phyloP scores from a whole-genome alignment of 2,888 invertebrate genomes.

The Chouioia cunea region DNA sequence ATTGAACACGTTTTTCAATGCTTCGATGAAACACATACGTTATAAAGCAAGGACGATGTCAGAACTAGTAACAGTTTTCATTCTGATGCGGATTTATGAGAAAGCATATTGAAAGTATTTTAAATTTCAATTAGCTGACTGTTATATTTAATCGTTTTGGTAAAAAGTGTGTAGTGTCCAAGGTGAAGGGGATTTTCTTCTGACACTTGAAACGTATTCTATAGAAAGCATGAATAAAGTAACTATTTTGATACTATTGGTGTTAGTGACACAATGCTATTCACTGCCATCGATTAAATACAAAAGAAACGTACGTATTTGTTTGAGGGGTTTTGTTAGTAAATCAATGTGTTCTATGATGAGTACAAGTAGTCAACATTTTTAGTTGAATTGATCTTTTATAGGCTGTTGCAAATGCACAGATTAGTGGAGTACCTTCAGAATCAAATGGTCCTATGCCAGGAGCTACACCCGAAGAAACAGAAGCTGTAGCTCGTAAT shows the following conservation, averaged over 20 bases:
- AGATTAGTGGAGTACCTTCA: too few relatives aligned
- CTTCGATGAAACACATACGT: not conserved
- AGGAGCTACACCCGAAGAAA: too few relatives aligned
- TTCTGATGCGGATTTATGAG: not conserved
- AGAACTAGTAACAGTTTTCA: conserved; percentile 7
- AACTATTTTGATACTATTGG: not conserved
- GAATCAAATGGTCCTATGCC: too few relatives aligned
- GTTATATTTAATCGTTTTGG: not conserved
- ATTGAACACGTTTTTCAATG: conserved; percentile 31
- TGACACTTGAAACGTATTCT: not conserved
- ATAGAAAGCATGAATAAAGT: conserved; percentile 11
- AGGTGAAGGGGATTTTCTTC: conserved; percentile 2
- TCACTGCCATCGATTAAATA: not conserved
- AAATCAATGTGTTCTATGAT: not conserved
- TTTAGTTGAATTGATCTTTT: too few relatives aligned
- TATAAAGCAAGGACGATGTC: conserved; percentile 21
- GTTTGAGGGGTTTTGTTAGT: conserved; percentile 1
- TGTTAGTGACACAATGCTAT: conserved; percentile 7
- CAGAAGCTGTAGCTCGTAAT: too few relatives aligned
- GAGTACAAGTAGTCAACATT: not conserved
- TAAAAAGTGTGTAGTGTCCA: not conserved
- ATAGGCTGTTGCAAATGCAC: too few relatives aligned
- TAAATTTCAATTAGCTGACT: too few relatives aligned
- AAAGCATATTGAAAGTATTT: too few relatives aligned
- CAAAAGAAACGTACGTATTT: conserved; percentile 13